Percentiles rank a stretch among this genome's conserved stretches.
Conservation (phyloP, 2,797 vertebrate species). For the Glyptemys insculpta region DNA sequence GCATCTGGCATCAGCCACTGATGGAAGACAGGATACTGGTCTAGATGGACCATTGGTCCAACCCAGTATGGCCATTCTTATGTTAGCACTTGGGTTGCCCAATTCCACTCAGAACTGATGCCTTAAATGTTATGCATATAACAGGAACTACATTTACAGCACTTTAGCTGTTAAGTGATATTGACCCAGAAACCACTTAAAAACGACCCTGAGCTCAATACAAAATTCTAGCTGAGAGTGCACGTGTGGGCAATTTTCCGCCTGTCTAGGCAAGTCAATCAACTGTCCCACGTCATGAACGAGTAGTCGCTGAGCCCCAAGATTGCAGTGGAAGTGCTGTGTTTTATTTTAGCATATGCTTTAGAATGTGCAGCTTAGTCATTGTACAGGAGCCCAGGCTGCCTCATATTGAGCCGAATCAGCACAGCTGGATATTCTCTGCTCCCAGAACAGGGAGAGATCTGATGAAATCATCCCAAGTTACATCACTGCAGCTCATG, state of each 20-base stretch:
- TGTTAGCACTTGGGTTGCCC: not conserved
- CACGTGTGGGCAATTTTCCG: conserved; percentile 21
- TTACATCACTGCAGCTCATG: no score
- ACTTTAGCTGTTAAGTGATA: not conserved
- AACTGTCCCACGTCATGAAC: not conserved
- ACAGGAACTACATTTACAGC: not conserved
- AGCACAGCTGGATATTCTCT: not conserved
- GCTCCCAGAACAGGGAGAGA: not conserved
- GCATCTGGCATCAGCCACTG: not conserved
- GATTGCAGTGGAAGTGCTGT: not conserved
- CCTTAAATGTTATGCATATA: not conserved
- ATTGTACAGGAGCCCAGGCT: not conserved
- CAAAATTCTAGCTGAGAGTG: conserved; percentile 39
- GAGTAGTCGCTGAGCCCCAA: not conserved
- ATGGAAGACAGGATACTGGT: not conserved
- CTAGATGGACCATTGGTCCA: not conserved
- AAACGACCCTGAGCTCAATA: not conserved
- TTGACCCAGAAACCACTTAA: not conserved
- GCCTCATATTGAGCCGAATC: not conserved
- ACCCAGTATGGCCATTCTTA: not conserved
- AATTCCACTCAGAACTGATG: not conserved
- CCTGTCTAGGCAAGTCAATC: conserved; percentile 39
- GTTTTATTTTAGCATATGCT: not conserved
- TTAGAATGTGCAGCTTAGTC: not conserved
- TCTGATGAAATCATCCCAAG: not conserved